A percentile compares a stretch with the other conserved stretches of the same genome.
phyloP scores from a whole-genome alignment of 1,140 invertebrate genomes.

The Papilio machaon region DNA sequence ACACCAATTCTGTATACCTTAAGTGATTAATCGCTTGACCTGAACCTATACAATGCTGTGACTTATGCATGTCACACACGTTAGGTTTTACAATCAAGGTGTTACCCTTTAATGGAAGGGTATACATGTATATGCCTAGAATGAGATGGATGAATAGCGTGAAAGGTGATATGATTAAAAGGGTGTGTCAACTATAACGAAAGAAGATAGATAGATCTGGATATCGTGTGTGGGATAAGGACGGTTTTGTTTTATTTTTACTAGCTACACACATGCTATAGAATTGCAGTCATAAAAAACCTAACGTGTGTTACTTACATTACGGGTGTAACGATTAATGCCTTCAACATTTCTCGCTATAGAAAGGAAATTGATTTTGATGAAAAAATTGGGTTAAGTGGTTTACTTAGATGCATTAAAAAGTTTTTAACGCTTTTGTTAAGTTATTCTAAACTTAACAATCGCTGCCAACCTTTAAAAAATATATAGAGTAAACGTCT shows the following conservation, averaged over 20 bases:
- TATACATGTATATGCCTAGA: neutral
- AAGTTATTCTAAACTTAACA: neutral
- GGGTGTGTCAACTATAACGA: too few relatives aligned
- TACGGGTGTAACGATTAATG: constrained; percentile 14
- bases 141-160: too few relatives aligned
- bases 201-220: too few relatives aligned
- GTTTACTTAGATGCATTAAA: neutral
- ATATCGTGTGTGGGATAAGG: too few relatives aligned
- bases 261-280: neutral
- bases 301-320: neutral
- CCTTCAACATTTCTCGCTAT: neutral
- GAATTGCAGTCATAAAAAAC: neutral
- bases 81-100: neutral
- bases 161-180: too few relatives aligned
- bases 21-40: constrained; percentile 27
- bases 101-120: neutral
- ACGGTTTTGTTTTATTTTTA: too few relatives aligned
- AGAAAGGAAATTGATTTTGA: constrained; percentile 8
- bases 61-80: constrained; percentile 4
- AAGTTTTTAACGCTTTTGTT: neutral
- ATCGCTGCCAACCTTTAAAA: too few relatives aligned
- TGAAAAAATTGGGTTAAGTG: constrained; percentile 16
- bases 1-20: constrained; percentile 22
- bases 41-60: constrained; percentile 15
- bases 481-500: too few relatives aligned